Evolutionary conservation across 2,888 invertebrate species (phyloP).

Genomic region (Strigamia transsilvanica): DNA sequence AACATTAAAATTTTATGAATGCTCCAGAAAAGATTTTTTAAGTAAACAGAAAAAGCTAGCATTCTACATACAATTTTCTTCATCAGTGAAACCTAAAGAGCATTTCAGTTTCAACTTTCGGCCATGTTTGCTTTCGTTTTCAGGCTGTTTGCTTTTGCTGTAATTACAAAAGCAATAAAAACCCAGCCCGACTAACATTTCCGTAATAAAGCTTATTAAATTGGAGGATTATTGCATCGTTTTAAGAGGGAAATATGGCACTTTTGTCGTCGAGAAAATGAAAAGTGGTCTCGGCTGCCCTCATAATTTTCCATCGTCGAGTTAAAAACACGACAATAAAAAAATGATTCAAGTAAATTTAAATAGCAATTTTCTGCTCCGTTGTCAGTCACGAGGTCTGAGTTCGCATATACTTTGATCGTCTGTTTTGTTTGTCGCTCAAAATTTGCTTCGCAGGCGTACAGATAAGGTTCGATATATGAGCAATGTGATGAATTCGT

Average conservation of each 20-base stretch:
- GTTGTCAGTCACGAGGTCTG: no score
- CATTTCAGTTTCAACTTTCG: constrained; percentile 38
- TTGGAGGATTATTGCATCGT: constrained; percentile 46
- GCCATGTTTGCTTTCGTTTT: constrained; percentile 41
- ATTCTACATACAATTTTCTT: constrained; percentile 1
- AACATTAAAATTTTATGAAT: constrained; percentile 45
- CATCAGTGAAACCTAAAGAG: neutral
- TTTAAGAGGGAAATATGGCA: constrained; percentile 19
- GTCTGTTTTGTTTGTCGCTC: constrained; percentile 16
- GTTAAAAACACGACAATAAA: neutral
- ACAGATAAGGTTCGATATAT: constrained; percentile 32
- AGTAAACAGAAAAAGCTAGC: constrained; percentile 22
- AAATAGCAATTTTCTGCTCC: neutral
- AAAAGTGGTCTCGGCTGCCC: constrained; percentile 6
- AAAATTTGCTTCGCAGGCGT: constrained; percentile 21
- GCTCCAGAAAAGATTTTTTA: constrained; percentile 16
- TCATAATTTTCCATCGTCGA: neutral
- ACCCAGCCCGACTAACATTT: constrained; percentile 33
- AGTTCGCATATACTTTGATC: neutral
- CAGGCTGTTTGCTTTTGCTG: constrained; percentile 47
- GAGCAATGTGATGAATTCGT: constrained; percentile 36
- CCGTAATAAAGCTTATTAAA: constrained; percentile 49
- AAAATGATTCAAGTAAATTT: neutral
- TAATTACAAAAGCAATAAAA: constrained; percentile 46
- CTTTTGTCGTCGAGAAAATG: constrained; percentile 34